A percentile compares a stretch with the other conserved stretches of the same genome.
Conservation (phyloP, 2,888 invertebrate species). For the Octonoba sinensis region DNA sequence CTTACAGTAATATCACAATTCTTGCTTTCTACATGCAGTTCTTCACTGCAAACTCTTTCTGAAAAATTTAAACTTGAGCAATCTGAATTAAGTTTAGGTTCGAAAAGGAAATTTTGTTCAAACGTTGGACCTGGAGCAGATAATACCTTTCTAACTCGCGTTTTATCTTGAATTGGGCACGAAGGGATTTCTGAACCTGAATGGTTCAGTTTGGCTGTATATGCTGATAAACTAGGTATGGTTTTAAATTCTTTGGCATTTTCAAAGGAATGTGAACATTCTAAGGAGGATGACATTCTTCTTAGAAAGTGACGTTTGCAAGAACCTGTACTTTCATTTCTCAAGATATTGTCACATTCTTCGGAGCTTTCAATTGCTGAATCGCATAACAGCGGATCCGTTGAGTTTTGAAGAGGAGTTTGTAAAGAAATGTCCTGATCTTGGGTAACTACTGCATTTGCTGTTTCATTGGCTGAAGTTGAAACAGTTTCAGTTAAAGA, state of each 20-base stretch:
- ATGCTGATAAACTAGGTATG: not conserved
- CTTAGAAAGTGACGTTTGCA: constrained; percentile 25
- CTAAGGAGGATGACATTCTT: constrained; percentile 32
- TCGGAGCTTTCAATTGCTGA: not conserved
- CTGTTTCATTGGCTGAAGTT: no score
- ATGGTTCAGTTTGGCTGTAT: not conserved
- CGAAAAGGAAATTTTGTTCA: not conserved
- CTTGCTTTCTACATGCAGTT: no score
- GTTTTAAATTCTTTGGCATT: not conserved
- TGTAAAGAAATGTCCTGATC: no score
- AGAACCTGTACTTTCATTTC: no score
- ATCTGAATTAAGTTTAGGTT: no score
- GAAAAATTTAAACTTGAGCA: no score
- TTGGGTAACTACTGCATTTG: no score
- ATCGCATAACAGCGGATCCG: no score
- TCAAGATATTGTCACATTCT: not conserved
- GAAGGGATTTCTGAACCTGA: not conserved
- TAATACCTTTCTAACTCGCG: not conserved
- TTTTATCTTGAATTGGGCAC: not conserved
- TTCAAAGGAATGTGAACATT: constrained; percentile 12
- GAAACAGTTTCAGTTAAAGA: no score
- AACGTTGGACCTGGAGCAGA: not conserved
- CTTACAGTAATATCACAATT: no score
- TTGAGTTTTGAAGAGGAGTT: no score
- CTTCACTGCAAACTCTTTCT: not conserved